Evolutionary conservation across 2,888 invertebrate genomes (phyloP).

Genomic region (Empis stercorea): DNA sequence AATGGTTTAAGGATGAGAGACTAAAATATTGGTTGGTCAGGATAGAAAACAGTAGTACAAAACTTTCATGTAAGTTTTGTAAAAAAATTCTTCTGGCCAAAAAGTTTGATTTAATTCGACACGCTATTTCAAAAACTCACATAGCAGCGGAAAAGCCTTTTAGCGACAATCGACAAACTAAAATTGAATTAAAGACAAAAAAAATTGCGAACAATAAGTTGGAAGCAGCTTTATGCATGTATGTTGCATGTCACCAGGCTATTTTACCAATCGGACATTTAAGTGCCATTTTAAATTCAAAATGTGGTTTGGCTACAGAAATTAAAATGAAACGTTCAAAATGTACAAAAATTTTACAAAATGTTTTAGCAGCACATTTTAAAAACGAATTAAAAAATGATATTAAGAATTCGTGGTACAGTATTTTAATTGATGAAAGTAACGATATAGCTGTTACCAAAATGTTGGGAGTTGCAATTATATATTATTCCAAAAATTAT

Average conservation of each 20-base stretch:
- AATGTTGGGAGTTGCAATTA: neutral
- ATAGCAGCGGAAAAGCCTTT: no score
- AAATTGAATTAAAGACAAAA: no score
- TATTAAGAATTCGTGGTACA: neutral
- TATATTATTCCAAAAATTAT: neutral
- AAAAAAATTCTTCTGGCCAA: no score
- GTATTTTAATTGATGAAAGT: constrained; percentile 4
- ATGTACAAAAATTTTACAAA: neutral
- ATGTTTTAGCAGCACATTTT: neutral
- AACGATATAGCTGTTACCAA: constrained; percentile 1
- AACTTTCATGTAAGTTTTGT: no score
- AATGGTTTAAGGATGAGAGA: no score
- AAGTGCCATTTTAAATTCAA: neutral
- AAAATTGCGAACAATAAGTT: neutral
- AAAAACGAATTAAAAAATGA: neutral
- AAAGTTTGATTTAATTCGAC: no score
- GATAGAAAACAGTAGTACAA: no score
- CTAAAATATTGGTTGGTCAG: no score
- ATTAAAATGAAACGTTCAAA: neutral
- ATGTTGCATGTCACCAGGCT: constrained; percentile 1
- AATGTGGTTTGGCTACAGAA: neutral
- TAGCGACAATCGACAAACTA: no score
- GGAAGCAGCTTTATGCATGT: neutral
- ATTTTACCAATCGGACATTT: neutral
- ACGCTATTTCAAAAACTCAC: no score